These are phyloP conservation scores for Syngnathoides biaculeatus DNA, from an alignment of 2,113 vertebrate genomes.

Conservation along the genomic window DNA sequence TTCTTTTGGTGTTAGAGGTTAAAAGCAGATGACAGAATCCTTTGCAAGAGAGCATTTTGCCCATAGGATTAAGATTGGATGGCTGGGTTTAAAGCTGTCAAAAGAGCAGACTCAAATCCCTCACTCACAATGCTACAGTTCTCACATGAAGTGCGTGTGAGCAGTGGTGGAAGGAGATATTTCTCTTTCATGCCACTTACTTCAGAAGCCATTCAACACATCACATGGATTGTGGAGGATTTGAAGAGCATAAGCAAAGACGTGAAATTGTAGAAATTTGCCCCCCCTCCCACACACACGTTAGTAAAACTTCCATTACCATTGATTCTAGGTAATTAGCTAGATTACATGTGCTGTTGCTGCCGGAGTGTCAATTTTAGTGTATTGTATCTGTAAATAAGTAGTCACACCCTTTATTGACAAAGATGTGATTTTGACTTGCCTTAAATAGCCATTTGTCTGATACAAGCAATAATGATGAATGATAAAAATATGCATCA, in stretches of 20 bases:
- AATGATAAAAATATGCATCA: conserved; percentile 22
- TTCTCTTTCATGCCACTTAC: conserved; percentile 70
- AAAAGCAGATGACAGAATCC: conserved; percentile 71
- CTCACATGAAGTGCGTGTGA: conserved; percentile 66
- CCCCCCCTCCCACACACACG: conserved; percentile 9
- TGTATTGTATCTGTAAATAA: background rate
- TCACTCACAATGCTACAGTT: conserved; percentile 69
- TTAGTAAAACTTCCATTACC: conserved; percentile 18
- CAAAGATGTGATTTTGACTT: background rate
- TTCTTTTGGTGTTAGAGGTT: conserved; percentile 67
- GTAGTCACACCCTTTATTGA: background rate
- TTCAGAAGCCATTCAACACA: conserved; percentile 64
- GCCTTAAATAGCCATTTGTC: background rate
- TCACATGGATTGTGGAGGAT: conserved; percentile 64
- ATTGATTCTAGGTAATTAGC: conserved; percentile 2
- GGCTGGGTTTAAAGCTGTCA: conserved; percentile 73
- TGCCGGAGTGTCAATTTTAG: no score
- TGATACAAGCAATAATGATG: background rate
- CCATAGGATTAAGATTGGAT: conserved; percentile 73
- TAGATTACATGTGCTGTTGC: background rate
- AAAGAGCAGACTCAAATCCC: conserved; percentile 70
- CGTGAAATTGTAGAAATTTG: conserved; percentile 42
- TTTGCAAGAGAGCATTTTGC: conserved; percentile 69
- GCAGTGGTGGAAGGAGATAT: conserved; percentile 67
- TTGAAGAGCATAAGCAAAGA: conserved; percentile 47